Conservation (phyloP, 2,113 vertebrate genomes). For the Pleuronectes platessa region DNA sequence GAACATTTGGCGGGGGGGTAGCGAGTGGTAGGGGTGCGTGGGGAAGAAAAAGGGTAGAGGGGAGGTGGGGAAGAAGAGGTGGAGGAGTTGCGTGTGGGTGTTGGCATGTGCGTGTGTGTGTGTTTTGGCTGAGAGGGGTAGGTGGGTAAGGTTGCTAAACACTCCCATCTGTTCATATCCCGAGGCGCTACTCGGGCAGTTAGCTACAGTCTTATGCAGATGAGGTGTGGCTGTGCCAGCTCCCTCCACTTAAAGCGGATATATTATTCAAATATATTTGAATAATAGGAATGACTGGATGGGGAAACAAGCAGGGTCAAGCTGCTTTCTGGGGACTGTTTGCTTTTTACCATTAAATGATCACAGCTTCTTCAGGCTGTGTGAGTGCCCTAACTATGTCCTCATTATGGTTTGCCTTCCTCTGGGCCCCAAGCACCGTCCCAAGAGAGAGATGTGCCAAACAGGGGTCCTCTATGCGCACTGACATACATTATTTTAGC, state of each 20-base stretch:
- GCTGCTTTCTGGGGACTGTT: constrained; percentile 87
- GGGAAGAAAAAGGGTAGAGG: constrained; percentile 32
- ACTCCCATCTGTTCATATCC: constrained; percentile 89
- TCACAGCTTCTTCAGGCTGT: constrained; percentile 82
- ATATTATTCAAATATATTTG: constrained; percentile 69
- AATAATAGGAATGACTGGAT: constrained; percentile 66
- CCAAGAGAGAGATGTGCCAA: constrained; percentile 81
- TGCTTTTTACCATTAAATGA: constrained; percentile 77
- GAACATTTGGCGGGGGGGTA: constrained; percentile 78
- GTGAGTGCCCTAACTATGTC: constrained; percentile 81
- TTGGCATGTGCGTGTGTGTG: constrained; percentile 27
- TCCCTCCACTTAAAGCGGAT: constrained; percentile 85
- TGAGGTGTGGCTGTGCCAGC: constrained; percentile 83
- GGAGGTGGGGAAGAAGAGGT: constrained; percentile 29
- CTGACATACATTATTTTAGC: constrained; percentile 51
- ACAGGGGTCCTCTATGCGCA: constrained; percentile 40
- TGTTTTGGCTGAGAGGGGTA: constrained; percentile 56
- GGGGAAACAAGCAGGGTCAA: constrained; percentile 84
- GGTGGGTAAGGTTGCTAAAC: constrained; percentile 85
- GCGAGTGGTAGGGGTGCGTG: constrained; percentile 7
- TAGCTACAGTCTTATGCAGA: constrained; percentile 89
- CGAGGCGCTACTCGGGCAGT: constrained; percentile 83
- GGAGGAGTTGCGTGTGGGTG: constrained; percentile 27
- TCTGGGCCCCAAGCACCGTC: constrained; percentile 78
- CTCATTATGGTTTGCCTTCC: constrained; percentile 76